Base-by-base conservation (phyloP, 2,797 vertebrate genomes). In the Smutsia temminckii region DNA sequence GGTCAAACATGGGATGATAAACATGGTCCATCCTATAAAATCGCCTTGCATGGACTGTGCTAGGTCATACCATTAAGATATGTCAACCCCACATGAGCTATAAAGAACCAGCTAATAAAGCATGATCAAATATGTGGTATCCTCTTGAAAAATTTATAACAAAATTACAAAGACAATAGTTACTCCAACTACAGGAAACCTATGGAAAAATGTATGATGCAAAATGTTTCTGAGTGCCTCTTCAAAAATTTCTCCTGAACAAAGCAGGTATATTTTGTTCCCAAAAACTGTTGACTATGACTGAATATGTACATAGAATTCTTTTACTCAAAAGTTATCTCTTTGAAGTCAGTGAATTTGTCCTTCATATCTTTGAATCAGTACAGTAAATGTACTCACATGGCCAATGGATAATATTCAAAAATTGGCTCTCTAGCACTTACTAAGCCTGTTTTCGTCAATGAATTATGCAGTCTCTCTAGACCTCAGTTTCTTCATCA, bases 211-310 rank as follows among this genome's bases (percentile, higher is more conserved):
- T 49, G 75, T 72, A 81, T 59, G 80, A 64, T 20, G 13, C 7
- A 69, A 95, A 85, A 83, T 86, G 3, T 64, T 80, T 21, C 34
- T 85, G 11, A 93, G 6, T 59, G 6, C 5, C n/a, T 92, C 32
- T 91, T 88, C 71, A 81, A 91, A 95, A 57, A 32, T 2, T 20
- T 90, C 40, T 87, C 57, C 84, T 61, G 42, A 96, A n/a, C 49
- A 91, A 79, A 93, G 37, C n/a, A 71, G 13, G n/a, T 64, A 17
- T 6, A 29, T 66, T 84, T 96, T 89, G 63, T 85, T 79, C 55
- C 51, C 53, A 74, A 68, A 69, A 78, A 86, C 64, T 77, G 80
- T 21, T 92, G n/a, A 59, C 34, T 64, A 7, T 42, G 59, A 37
- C 16, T 49, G 10, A 85, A 32, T 88, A 71, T 53, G 64, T 69